phyloP scores from a whole-genome alignment of 2,888 invertebrate species.

The Lymantria monacha region DNA sequence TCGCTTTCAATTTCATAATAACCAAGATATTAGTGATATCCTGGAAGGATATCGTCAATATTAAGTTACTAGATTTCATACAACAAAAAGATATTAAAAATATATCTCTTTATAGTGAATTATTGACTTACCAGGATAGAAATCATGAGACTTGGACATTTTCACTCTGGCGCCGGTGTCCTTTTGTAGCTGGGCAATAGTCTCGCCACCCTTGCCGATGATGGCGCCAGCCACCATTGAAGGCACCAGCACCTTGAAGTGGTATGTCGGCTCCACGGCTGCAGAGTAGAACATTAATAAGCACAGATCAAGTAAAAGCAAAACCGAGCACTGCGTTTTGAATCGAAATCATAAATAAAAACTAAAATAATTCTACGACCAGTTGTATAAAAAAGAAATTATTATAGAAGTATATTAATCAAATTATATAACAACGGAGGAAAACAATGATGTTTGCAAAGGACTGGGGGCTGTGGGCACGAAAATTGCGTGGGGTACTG shows the following conservation, averaged over 20 bases:
- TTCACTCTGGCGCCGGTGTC: constrained; percentile 98
- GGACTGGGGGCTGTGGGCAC: not conserved
- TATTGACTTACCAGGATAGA: constrained; percentile 93
- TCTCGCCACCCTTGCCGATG: constrained; percentile 99
- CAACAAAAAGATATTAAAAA: too few relatives aligned
- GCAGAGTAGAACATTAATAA: constrained; percentile 49
- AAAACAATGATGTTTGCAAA: constrained; percentile 14
- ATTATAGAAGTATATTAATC: constrained; percentile 8
- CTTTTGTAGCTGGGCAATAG: constrained; percentile 98
- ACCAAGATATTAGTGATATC: too few relatives aligned
- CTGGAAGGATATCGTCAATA: too few relatives aligned
- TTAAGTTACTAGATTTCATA: too few relatives aligned
- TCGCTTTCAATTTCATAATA: too few relatives aligned
- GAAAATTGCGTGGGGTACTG: not conserved
- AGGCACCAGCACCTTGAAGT: constrained; percentile 98
- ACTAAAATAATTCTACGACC: constrained; percentile 2
- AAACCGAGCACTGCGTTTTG: constrained; percentile 40
- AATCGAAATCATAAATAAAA: constrained; percentile 1
- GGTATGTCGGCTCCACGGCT: constrained; percentile 94
- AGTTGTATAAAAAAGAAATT: constrained; percentile 3
- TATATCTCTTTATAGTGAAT: not conserved
- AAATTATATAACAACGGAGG: constrained; percentile 6
- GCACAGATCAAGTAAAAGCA: constrained; percentile 7
- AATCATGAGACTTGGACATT: constrained; percentile 99
- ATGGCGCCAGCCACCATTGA: constrained; percentile 99